A percentile compares a stretch with the other conserved stretches of the same genome.
These are phyloP conservation scores for Athene noctua DNA, from an alignment of 2,113 vertebrate species.

Conservation along the genomic window DNA sequence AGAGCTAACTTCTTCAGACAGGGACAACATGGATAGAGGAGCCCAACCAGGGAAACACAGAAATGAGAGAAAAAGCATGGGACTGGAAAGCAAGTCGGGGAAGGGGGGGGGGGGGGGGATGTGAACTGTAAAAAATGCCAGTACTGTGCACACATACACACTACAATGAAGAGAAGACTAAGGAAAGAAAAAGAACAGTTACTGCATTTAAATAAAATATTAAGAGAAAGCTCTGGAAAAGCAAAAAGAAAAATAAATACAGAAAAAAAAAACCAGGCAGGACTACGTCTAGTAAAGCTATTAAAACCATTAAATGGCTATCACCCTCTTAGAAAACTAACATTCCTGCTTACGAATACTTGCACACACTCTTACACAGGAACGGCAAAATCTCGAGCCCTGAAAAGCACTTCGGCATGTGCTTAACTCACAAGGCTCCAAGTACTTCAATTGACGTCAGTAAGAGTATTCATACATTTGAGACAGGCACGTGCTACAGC, in stretches of 20 bases:
- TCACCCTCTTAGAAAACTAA: not conserved
- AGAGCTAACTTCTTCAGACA: not conserved
- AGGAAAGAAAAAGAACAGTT: not conserved
- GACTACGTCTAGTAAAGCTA: not conserved
- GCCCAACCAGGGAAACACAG: not conserved
- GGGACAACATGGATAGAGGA: not conserved
- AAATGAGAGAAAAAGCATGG: not conserved
- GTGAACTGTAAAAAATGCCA: not conserved
- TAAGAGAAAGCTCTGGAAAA: not conserved
- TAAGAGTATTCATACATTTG: not conserved
- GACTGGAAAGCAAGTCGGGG: not conserved
- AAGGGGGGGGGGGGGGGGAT: not conserved
- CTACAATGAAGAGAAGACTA: not conserved
- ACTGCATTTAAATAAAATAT: not conserved
- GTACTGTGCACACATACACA: not conserved
- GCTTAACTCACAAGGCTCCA: slow-evolving; percentile 32
- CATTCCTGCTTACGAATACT: slow-evolving; percentile 31
- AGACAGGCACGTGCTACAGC: not conserved
- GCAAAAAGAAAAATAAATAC: not conserved
- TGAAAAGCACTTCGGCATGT: slow-evolving; percentile 41
- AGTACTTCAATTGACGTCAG: not conserved
- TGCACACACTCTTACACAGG: not conserved
- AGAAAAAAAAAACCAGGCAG: not conserved
- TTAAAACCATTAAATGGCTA: slow-evolving; percentile 3
- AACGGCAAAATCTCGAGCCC: not conserved